Evolutionary conservation across 2,797 vertebrate species (phyloP).

Genomic region (Gymnodraco acuticeps): DNA sequence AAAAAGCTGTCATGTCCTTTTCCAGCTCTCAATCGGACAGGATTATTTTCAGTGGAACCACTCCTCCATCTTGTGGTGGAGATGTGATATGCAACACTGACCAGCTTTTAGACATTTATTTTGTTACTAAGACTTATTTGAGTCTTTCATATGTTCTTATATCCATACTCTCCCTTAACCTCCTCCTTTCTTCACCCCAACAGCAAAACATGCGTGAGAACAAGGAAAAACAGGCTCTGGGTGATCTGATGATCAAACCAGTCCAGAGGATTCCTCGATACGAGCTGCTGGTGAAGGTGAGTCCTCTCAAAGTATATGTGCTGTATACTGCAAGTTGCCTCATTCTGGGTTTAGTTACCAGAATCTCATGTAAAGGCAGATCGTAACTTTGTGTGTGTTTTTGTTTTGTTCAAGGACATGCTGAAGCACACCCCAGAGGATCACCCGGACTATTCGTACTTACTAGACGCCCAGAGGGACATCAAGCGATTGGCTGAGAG

Average conservation of each 20-base stretch:
- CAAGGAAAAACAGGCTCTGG: slow-evolving; percentile 98
- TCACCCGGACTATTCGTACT: slow-evolving; percentile 92
- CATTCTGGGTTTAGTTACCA: background rate
- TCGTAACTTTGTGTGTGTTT: background rate
- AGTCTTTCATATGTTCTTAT: slow-evolving; percentile 2
- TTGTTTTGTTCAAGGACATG: slow-evolving; percentile 86
- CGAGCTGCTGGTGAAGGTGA: slow-evolving; percentile 96
- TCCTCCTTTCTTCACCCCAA: slow-evolving; percentile 9
- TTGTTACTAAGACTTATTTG: background rate
- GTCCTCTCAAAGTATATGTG: background rate
- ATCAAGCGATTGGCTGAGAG: slow-evolving; percentile 96
- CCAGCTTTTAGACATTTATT: no score
- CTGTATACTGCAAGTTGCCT: background rate
- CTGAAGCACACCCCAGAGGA: slow-evolving; percentile 96
- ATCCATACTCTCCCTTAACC: background rate
- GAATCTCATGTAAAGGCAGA: background rate
- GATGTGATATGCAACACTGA: slow-evolving; percentile 14
- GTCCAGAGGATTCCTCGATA: slow-evolving; percentile 98
- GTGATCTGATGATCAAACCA: slow-evolving; percentile 98
- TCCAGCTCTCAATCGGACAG: slow-evolving; percentile 14
- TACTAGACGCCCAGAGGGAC: slow-evolving; percentile 94
- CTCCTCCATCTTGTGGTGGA: slow-evolving; percentile 60
- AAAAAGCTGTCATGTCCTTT: slow-evolving; percentile 25
- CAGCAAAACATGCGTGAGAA: slow-evolving; percentile 99
- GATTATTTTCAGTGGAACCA: slow-evolving; percentile 10